Conservation (phyloP, 2,888 invertebrate genomes). For the Mystacides longicornis region DNA sequence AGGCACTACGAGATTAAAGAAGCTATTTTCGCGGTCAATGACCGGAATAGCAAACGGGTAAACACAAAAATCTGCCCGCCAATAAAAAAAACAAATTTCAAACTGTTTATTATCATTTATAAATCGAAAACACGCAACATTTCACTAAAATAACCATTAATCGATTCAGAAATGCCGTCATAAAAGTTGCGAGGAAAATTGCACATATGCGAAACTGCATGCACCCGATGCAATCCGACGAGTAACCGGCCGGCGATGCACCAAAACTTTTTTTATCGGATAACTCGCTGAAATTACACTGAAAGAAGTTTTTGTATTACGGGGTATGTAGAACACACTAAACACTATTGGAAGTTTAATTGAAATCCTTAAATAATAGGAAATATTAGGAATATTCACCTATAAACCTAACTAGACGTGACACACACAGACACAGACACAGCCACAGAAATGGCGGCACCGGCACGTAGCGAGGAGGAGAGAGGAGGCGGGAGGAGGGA, state of each 20-base stretch:
- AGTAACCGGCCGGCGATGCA: slow-evolving; percentile 24
- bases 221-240: slow-evolving; percentile 23
- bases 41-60: slow-evolving; percentile 48
- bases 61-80: slow-evolving; percentile 35
- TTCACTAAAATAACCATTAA: neutral
- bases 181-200: slow-evolving; percentile 14
- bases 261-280: slow-evolving; percentile 21
- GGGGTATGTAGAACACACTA: slow-evolving; percentile 30
- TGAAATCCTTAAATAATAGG: slow-evolving; percentile 15
- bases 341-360: slow-evolving; percentile 37
- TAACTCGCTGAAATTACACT: slow-evolving; percentile 13
- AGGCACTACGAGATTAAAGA: slow-evolving; percentile 35
- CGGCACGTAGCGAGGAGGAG: slow-evolving; percentile 29
- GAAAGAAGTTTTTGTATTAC: slow-evolving; percentile 6
- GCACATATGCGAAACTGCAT: slow-evolving; percentile 21
- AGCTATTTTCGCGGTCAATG: slow-evolving; percentile 45
- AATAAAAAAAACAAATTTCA: slow-evolving; percentile 5
- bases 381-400: slow-evolving; percentile 46
- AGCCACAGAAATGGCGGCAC: slow-evolving; percentile 62
- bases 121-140: neutral
- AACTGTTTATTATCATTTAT: neutral
- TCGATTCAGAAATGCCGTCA: neutral
- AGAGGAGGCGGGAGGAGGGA: slow-evolving; percentile 32
- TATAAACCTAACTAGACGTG: slow-evolving; percentile 53
- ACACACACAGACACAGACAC: slow-evolving; percentile 50